A percentile compares a stretch with the other conserved stretches of the same genome.
Evolutionary conservation across 2,888 invertebrate genomes (phyloP).

Genomic region (Rotaria macrura): DNA sequence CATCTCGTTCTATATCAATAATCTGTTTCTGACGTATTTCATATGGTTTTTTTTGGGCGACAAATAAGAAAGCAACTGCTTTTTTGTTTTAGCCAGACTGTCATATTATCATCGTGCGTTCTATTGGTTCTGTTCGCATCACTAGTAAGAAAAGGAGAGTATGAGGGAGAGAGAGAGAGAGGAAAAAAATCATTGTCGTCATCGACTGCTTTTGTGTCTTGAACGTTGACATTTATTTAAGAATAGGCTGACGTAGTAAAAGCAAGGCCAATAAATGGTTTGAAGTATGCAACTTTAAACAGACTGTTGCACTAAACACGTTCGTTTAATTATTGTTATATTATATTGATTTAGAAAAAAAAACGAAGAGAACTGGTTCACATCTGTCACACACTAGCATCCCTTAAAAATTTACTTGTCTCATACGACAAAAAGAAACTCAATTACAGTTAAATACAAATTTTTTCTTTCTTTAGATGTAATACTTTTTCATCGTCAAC

Average conservation of each 20-base stretch:
- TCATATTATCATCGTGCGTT: neutral
- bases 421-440: too few species aligned
- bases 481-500: neutral
- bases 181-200: neutral
- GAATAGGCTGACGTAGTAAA: neutral
- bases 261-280: neutral
- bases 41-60: neutral
- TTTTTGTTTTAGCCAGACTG: neutral
- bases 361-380: too few species aligned
- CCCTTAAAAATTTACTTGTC: too few species aligned
- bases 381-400: neutral
- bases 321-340: neutral
- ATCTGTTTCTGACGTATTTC: neutral
- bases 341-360: neutral
- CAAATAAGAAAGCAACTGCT: neutral
- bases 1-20: neutral
- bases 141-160: neutral
- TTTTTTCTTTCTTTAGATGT: neutral
- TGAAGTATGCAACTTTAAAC: neutral
- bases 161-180: neutral
- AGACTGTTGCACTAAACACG: neutral
- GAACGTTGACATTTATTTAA: neutral
- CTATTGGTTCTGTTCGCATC: neutral
- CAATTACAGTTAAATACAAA: too few species aligned
- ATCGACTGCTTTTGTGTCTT: neutral